Evolutionary conservation across 2,113 vertebrate genomes (phyloP).

Genomic region (Dasyornis broadbenti): DNA sequence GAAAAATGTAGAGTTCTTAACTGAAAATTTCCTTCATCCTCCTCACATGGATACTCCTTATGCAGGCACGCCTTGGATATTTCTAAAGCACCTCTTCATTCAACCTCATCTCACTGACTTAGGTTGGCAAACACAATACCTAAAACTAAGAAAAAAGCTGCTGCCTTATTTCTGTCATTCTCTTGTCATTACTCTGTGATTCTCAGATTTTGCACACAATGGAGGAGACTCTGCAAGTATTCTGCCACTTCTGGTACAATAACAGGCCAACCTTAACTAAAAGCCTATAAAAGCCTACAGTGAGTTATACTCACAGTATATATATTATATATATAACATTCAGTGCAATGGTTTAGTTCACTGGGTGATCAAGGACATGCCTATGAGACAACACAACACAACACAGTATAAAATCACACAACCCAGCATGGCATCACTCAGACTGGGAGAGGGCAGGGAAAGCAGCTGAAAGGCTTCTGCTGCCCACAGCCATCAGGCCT

Average conservation of each 20-base stretch:
- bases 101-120: background rate
- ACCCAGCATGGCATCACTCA: background rate
- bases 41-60: background rate
- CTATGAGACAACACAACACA: background rate
- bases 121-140: background rate
- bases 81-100: background rate
- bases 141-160: background rate
- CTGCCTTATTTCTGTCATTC: background rate
- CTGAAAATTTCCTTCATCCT: background rate
- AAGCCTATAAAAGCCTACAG: background rate
- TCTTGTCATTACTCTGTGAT: background rate
- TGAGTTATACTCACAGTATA: too few species aligned
- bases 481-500: rapidly evolving
- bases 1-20: background rate
- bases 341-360: background rate
- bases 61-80: background rate
- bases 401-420: background rate
- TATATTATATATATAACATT: too few species aligned
- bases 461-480: background rate
- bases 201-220: background rate
- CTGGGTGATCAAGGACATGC: background rate
- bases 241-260: too few species aligned
- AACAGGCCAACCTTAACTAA: background rate
- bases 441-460: background rate
- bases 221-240: background rate